These are phyloP conservation scores for Colletes latitarsis DNA, from an alignment of 1,140 invertebrate genomes.

Conservation along the genomic window DNA sequence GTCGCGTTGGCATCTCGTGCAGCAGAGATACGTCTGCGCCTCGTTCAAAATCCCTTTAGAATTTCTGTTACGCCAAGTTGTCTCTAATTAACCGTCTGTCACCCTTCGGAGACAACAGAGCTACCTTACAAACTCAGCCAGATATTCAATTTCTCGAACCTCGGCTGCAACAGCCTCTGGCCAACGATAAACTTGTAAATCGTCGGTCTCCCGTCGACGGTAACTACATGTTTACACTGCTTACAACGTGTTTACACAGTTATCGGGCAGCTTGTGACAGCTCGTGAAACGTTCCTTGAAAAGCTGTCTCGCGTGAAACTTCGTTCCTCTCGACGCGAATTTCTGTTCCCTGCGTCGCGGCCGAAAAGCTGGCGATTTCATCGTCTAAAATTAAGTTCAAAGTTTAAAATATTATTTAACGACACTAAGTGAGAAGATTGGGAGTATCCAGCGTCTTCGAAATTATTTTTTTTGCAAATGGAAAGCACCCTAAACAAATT, in stretches of 20 bases:
- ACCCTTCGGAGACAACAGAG: slow-evolving; percentile 23
- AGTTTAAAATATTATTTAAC: too few species aligned
- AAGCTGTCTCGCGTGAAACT: background rate
- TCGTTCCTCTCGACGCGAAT: too few species aligned
- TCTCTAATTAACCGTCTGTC: slow-evolving; percentile 54
- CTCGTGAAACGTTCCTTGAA: background rate
- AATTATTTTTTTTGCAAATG: too few species aligned
- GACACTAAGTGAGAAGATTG: too few species aligned
- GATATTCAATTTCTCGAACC: slow-evolving; percentile 15
- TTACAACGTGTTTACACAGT: background rate
- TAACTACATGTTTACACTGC: background rate
- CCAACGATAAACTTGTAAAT: slow-evolving; percentile 11
- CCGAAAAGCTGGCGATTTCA: too few species aligned
- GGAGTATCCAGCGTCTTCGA: too few species aligned
- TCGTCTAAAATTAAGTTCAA: too few species aligned
- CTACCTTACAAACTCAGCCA: slow-evolving; percentile 14
- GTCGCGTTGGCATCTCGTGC: background rate
- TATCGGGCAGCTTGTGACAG: background rate
- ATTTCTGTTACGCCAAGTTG: slow-evolving; percentile 14
- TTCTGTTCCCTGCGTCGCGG: too few species aligned
- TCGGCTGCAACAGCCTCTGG: background rate
- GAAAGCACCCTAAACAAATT: too few species aligned
- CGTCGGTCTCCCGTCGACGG: too few species aligned
- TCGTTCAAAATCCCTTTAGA: slow-evolving; percentile 30
- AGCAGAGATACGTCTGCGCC: background rate